A percentile compares a stretch with the other conserved stretches of the same genome.
Conservation (phyloP, 2,113 vertebrate species). For the Rhadina sibilatrix region DNA sequence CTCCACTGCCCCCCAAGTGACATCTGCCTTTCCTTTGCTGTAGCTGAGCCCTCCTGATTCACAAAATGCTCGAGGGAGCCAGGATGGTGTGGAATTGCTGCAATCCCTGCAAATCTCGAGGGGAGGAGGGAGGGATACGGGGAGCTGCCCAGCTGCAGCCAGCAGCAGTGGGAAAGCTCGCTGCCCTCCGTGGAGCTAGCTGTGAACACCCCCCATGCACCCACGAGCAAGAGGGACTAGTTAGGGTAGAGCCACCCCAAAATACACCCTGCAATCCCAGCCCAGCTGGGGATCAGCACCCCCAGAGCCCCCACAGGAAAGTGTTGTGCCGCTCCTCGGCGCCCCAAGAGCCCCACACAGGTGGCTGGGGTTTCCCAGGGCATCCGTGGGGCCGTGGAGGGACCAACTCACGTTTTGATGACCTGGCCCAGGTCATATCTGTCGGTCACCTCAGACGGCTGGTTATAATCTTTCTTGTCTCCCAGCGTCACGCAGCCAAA, state of each 20-base stretch:
- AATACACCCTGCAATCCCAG: not conserved
- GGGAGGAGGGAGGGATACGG: not conserved
- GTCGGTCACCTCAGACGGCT: constrained; percentile 94
- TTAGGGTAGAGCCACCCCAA: not conserved
- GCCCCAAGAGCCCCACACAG: not conserved
- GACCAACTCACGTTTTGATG: constrained; percentile 93
- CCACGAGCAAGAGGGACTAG: not conserved
- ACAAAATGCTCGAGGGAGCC: rapidly evolving
- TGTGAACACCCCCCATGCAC: not conserved
- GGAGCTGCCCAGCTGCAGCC: not conserved
- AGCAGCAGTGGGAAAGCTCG: not conserved
- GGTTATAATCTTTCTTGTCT: constrained; percentile 98
- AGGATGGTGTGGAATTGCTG: not conserved
- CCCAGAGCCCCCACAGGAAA: not conserved
- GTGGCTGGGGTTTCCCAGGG: not conserved
- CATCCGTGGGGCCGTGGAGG: not conserved
- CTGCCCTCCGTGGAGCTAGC: not conserved
- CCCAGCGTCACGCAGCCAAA: constrained; percentile 97
- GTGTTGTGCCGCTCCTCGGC: not conserved
- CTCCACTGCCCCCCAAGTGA: not conserved
- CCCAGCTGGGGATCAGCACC: not conserved
- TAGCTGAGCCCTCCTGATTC: not conserved
- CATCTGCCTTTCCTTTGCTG: not conserved
- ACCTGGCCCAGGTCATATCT: constrained; percentile 98
- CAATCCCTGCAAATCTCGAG: not conserved